Percentiles rank a stretch among this genome's conserved stretches.
Conservation (phyloP, 1,140 invertebrate species). For the Macrobrachium rosenbergii region DNA sequence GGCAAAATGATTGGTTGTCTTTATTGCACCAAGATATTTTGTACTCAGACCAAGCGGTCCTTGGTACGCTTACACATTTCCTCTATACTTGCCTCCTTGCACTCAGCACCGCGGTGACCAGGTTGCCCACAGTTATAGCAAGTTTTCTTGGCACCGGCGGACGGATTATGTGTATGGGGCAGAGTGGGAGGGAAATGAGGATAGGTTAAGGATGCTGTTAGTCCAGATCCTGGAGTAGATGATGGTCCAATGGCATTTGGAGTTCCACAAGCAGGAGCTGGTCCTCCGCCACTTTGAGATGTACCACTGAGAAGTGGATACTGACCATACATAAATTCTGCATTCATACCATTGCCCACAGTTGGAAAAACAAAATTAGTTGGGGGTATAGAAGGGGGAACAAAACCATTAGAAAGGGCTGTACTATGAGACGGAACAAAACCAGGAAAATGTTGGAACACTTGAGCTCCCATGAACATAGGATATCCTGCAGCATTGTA, state of each 20-base stretch:
- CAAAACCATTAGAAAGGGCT: conserved; percentile 54
- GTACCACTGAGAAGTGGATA: conserved; percentile 52
- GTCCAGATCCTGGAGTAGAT: conserved; percentile 49
- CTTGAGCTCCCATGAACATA: conserved; percentile 45
- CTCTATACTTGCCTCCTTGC: conserved; percentile 65
- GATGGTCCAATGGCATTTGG: conserved; percentile 38
- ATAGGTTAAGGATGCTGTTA: conserved; percentile 46
- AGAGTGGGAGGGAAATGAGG: conserved; percentile 46
- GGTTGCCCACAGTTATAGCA: conserved; percentile 65
- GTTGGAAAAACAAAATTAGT: conserved; percentile 46
- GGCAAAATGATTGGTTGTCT: conserved; percentile 31
- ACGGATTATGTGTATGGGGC: conserved; percentile 49
- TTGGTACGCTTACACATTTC: conserved; percentile 65
- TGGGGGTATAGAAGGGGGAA: conserved; percentile 36
- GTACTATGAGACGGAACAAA: conserved; percentile 51
- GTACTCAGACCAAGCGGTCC: conserved; percentile 59
- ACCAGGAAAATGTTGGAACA: conserved; percentile 50
- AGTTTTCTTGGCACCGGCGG: conserved; percentile 63
- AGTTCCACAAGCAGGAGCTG: conserved; percentile 37
- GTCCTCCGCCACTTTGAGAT: conserved; percentile 50
- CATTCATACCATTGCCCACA: conserved; percentile 53
- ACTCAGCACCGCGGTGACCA: conserved; percentile 65
- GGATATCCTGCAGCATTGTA: conserved; percentile 53
- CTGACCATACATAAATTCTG: conserved; percentile 56
- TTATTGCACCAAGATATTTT: conserved; percentile 59